Percentiles rank a stretch among this genome's conserved stretches.
Conservation (phyloP, 2,888 invertebrate genomes). For the Ernsta delagoae region DNA sequence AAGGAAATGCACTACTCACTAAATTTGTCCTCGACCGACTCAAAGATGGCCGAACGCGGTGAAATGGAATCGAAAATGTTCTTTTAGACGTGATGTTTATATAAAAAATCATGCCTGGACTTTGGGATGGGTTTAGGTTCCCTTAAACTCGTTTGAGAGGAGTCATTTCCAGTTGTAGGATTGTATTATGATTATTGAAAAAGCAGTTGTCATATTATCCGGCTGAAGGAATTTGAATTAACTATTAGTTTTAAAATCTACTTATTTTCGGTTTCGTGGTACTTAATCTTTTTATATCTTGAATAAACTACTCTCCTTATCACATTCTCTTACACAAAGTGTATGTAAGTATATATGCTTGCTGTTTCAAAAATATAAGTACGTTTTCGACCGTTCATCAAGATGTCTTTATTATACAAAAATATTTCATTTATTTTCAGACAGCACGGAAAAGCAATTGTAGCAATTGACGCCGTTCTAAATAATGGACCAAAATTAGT, state of each 20-base stretch:
- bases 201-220: too few species aligned
- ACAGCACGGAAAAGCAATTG: background rate
- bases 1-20: constrained; percentile 40
- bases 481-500: constrained; percentile 64
- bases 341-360: too few species aligned
- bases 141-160: too few species aligned
- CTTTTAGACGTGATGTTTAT: background rate
- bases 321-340: too few species aligned
- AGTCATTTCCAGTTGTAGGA: too few species aligned
- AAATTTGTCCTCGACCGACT: constrained; percentile 44
- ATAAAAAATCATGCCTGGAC: background rate
- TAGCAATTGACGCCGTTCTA: constrained; percentile 34
- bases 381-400: background rate
- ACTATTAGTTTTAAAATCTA: too few species aligned
- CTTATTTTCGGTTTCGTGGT: too few species aligned
- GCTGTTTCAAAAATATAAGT: too few species aligned
- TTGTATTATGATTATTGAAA: too few species aligned
- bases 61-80: background rate
- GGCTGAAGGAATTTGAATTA: too few species aligned
- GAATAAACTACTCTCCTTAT: too few species aligned
- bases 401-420: background rate
- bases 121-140: background rate
- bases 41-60: constrained; percentile 12
- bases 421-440: background rate
- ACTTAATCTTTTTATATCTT: too few species aligned